A percentile compares a stretch with the other conserved stretches of the same genome.
These are phyloP conservation scores for Phataginus tricuspis DNA, from an alignment of 2,797 vertebrate species.

Conservation along the genomic window DNA sequence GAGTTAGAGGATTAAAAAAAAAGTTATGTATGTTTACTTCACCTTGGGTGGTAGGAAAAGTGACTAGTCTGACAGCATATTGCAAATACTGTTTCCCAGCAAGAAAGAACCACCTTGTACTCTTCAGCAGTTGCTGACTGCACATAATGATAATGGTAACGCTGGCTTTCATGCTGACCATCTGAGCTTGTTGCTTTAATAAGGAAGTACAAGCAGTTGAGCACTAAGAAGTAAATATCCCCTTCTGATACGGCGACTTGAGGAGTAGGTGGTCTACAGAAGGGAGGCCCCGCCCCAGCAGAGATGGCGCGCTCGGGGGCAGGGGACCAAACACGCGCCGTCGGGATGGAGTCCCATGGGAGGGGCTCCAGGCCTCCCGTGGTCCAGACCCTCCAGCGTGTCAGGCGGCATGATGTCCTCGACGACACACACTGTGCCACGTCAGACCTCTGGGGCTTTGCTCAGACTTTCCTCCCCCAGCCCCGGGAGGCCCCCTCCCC, in stretches of 20 bases:
- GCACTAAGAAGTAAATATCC: neutral
- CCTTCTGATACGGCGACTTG: neutral
- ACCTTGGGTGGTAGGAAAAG: neutral
- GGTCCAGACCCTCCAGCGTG: neutral
- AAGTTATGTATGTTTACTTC: neutral
- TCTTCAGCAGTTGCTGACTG: neutral
- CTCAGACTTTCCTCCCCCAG: neutral
- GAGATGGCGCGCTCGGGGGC: fast-evolving
- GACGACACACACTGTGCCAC: neutral
- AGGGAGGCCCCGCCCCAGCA: neutral
- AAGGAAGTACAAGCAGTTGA: neutral
- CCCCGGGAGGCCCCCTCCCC: neutral
- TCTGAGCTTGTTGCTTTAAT: neutral
- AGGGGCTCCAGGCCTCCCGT: neutral
- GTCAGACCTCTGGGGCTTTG: neutral
- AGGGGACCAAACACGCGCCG: neutral
- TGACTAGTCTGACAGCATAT: no score
- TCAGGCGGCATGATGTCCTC: neutral
- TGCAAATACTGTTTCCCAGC: neutral
- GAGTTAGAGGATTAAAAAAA: neutral
- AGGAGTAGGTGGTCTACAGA: neutral
- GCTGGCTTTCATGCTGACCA: neutral
- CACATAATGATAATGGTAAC: no score
- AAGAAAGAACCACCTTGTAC: neutral
- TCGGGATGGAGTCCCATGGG: neutral